Evolutionary conservation across 2,888 invertebrate genomes (phyloP).

Genomic region (Melinopterus prodromus): DNA sequence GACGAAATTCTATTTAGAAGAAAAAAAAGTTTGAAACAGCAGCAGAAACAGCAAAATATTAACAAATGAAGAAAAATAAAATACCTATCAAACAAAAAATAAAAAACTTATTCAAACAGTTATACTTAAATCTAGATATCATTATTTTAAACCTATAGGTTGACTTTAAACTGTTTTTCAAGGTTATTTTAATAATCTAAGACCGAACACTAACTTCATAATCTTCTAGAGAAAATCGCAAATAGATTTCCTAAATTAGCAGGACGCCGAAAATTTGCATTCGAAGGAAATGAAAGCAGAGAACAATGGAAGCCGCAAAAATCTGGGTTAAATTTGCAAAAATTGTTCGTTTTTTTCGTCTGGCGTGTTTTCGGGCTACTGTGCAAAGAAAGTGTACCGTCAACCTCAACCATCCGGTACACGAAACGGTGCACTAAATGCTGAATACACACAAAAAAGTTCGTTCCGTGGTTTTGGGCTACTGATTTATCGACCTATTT

Average conservation of each 20-base stretch:
- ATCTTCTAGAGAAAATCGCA: not conserved
- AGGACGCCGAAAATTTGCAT: not conserved
- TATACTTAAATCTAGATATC: no score
- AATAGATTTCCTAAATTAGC: not conserved
- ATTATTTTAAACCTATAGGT: no score
- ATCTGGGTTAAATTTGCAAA: not conserved
- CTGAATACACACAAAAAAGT: not conserved
- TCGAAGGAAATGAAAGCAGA: not conserved
- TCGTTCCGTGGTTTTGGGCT: not conserved
- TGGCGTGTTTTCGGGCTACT: not conserved
- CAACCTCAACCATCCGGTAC: not conserved
- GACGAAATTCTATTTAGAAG: no score
- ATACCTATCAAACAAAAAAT: no score
- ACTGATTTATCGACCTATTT: not conserved
- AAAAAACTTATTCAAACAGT: no score
- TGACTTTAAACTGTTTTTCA: no score
- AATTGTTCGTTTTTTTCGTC: not conserved
- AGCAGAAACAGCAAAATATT: no score
- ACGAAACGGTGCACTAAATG: not conserved
- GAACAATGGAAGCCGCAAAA: not conserved
- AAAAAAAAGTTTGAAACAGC: no score
- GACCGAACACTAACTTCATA: not conserved
- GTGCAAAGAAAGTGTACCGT: not conserved
- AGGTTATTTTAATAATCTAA: not conserved
- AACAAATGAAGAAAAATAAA: no score